Conservation (phyloP, 2,888 invertebrate genomes). For the Ormyrus nitidulus region DNA sequence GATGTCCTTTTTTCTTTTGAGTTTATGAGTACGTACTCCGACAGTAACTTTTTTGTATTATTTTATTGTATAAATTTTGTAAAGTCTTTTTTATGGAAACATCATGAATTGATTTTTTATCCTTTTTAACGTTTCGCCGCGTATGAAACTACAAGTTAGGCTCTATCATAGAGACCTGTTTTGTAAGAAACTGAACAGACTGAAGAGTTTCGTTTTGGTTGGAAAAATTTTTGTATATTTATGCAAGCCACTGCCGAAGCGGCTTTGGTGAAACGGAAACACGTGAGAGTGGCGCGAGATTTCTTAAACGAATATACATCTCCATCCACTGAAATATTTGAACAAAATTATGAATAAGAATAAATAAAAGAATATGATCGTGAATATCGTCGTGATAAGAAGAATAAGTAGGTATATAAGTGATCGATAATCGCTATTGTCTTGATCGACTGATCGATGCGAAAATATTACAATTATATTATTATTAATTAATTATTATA, state of each 20-base stretch:
- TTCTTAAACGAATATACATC: constrained; percentile 54
- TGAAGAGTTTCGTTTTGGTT: constrained; percentile 46
- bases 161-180: constrained; percentile 25
- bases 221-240: constrained; percentile 48
- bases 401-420: constrained; percentile 59
- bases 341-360: constrained; percentile 47
- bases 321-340: constrained; percentile 57
- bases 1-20: constrained; percentile 34
- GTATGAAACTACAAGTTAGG: constrained; percentile 35
- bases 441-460: constrained; percentile 59
- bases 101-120: constrained; percentile 45
- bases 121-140: constrained; percentile 39
- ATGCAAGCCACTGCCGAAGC: constrained; percentile 54
- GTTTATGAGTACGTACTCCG: constrained; percentile 33
- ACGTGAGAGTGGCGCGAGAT: constrained; percentile 45
- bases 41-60: constrained; percentile 53
- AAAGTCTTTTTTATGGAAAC: constrained; percentile 55
- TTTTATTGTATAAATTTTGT: constrained; percentile 58
- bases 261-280: constrained; percentile 40
- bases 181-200: constrained; percentile 47
- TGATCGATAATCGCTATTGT: constrained; percentile 60
- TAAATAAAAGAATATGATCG: constrained; percentile 50
- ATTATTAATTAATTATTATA: constrained; percentile 54
- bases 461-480: constrained; percentile 58
- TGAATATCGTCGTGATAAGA: constrained; percentile 53